These are phyloP conservation scores for Caenorhabditis zanzibari DNA, from an alignment of 2,888 invertebrate species.

Conservation along the genomic window DNA sequence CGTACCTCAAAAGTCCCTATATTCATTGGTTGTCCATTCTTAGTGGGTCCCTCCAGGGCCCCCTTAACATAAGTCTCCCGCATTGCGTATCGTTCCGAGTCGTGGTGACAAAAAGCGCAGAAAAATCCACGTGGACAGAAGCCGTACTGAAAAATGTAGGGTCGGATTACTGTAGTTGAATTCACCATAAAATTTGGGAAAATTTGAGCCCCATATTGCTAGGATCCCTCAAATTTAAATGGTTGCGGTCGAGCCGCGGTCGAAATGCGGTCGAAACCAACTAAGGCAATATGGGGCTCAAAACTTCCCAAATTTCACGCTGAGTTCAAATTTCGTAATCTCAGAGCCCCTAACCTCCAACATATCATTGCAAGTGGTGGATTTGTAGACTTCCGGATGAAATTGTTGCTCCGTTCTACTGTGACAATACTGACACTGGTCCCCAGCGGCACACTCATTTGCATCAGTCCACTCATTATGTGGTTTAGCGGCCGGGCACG, in stretches of 20 bases:
- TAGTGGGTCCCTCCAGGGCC: neutral
- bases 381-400: slow-evolving; percentile 99
- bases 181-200: neutral
- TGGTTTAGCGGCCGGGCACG: slow-evolving; percentile 99
- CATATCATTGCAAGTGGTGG: slow-evolving; percentile 99
- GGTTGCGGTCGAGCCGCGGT: neutral
- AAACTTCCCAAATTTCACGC: neutral
- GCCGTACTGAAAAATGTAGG: slow-evolving; percentile 88
- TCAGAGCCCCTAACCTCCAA: slow-evolving; percentile 86
- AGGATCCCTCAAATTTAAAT: neutral
- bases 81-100: slow-evolving; percentile 83
- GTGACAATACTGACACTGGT: slow-evolving; percentile 97
- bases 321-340: neutral
- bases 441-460: slow-evolving; percentile 95
- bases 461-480: slow-evolving; percentile 99
- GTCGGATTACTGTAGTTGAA: neutral
- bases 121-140: slow-evolving; percentile 98
- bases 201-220: neutral
- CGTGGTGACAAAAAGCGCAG: slow-evolving; percentile 99
- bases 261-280: neutral
- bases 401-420: slow-evolving; percentile 99
- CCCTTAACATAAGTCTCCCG: neutral
- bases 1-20: neutral
- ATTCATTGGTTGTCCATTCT: neutral
- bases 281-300: no score